phyloP scores from a whole-genome alignment of 2,888 invertebrate species.

The Leptinotarsa rubiginosa region DNA sequence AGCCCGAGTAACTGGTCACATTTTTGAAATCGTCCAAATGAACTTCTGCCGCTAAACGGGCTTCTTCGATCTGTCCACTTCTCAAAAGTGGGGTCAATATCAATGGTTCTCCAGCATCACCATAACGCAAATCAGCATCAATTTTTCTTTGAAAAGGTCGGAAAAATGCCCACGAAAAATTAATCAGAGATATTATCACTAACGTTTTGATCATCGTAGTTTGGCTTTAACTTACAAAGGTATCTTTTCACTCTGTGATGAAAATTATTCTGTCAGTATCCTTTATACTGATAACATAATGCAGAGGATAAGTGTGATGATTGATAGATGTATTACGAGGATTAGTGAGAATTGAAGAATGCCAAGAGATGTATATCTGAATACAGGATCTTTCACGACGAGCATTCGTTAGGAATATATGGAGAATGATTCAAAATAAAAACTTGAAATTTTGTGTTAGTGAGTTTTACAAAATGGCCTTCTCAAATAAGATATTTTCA shows the following conservation, averaged over 20 bases:
- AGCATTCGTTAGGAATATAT: too few species aligned
- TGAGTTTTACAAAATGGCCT: too few species aligned
- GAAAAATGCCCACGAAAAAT: conserved; percentile 31
- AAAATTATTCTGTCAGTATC: too few species aligned
- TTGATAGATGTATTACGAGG: too few species aligned
- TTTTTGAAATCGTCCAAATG: conserved; percentile 71
- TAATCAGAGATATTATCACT: conserved; percentile 3
- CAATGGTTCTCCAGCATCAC: conserved; percentile 71
- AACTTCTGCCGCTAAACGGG: conserved; percentile 68
- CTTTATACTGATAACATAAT: too few species aligned
- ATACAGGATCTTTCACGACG: too few species aligned
- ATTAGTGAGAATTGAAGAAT: too few species aligned
- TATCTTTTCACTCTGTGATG: neutral
- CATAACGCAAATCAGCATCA: conserved; percentile 40
- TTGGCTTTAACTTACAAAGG: neutral
- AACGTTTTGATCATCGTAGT: neutral
- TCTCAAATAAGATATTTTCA: too few species aligned
- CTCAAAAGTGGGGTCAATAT: conserved; percentile 82
- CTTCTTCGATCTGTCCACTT: conserved; percentile 76
- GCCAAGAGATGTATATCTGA: too few species aligned
- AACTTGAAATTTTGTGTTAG: too few species aligned
- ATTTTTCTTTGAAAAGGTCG: conserved; percentile 49
- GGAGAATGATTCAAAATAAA: too few species aligned
- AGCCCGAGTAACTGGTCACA: conserved; percentile 80
- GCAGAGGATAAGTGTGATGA: too few species aligned